These are phyloP conservation scores for Rugalucina vietnamica DNA, from an alignment of 2,888 invertebrate species.

Conservation along the genomic window DNA sequence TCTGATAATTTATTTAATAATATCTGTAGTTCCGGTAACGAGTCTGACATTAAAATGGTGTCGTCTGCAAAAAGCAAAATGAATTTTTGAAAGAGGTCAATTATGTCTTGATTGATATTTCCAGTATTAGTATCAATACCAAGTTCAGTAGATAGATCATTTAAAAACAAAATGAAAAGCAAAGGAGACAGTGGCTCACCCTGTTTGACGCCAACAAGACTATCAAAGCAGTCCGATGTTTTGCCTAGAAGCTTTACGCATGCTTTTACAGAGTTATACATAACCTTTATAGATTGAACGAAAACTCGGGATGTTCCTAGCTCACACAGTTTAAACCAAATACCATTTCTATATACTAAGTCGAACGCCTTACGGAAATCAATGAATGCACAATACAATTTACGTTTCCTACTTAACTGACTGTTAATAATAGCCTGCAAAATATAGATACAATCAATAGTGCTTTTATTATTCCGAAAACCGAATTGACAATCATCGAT, in stretches of 20 bases:
- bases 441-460: conserved; percentile 24
- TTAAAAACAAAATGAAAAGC: conserved; percentile 26
- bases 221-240: conserved; percentile 9
- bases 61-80: too few species aligned
- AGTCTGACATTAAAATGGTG: background rate
- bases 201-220: conserved; percentile 23
- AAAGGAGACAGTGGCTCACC: conserved; percentile 27
- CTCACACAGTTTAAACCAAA: conserved; percentile 13
- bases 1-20: background rate
- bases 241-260: background rate
- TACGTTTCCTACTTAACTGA: background rate
- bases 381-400: conserved; percentile 22
- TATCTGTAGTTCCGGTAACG: background rate
- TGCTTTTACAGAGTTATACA: conserved; percentile 12
- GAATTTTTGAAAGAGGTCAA: background rate
- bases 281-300: conserved; percentile 10
- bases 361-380: conserved; percentile 31
- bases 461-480: conserved; percentile 19
- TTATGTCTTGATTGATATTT: background rate
- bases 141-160: conserved; percentile 12
- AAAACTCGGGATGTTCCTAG: conserved; percentile 17
- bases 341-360: too few species aligned
- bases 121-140: background rate
- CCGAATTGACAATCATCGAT: conserved; percentile 22
- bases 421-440: conserved; percentile 4